Base-by-base conservation (phyloP, 92 coral and sea anemone species). In the Siderastrea siderea region DNA sequence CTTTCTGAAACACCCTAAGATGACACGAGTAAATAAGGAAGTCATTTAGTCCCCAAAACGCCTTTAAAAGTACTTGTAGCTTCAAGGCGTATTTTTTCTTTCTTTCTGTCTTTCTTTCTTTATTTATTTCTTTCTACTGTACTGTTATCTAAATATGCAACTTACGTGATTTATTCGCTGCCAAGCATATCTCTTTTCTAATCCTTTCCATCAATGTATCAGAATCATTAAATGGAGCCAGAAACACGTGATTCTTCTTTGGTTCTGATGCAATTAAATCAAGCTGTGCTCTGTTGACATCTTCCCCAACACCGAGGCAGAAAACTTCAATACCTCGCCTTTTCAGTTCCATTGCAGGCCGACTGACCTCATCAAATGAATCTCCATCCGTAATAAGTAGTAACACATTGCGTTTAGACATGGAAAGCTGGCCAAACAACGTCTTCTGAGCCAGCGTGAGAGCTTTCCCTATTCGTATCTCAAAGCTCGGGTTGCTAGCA, bases 311-410 rank as follows among this genome's bases (percentile, higher is more conserved):
- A 17, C 98, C 99, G 44, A 98, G 86, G 26, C 96, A 94, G 83
- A 95, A 98, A 9, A 98, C 76, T 54, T 98, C 98, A 4, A 98
- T 95, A 2, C 98, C 98, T 55, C 94, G 72, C 61, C 95, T 85
- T 19, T 95, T 94, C 49, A 98, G 86, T 90, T 96, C 94, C 16
- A 91, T 70, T 5, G 99, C 94, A 47, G 99, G 99, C 4, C 84
- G 74, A 38, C 83, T 81, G 14, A 98, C 98, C 69, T 98, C 98
- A 73, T 98, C 99, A 78, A 92, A 92, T 3, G 99, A 95, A 7
- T 94, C 91, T 0, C 98, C 98, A 67, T 98, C 99, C 3, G 99
- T 98, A 45, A 98, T 92, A 5, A 98, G 91, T 10, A 98, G 88
- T 9, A 98, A 80, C 44, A 92, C 94, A 71, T 92, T 86, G 67